These are phyloP conservation scores for Centropristis striata DNA, from an alignment of 2,113 vertebrate species.

Conservation along the genomic window DNA sequence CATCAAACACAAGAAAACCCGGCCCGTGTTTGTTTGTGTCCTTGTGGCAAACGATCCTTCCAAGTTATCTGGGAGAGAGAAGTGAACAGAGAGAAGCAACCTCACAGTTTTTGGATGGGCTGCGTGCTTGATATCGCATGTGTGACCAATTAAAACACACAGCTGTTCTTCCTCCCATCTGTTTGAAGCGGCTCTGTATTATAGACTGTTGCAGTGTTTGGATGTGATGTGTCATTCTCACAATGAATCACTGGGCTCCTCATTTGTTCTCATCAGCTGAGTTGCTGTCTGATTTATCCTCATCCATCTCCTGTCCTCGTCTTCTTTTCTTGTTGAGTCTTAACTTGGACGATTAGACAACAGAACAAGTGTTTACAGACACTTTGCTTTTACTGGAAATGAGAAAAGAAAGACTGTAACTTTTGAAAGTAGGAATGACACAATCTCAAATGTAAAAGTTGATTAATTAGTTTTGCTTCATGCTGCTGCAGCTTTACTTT, in stretches of 20 bases:
- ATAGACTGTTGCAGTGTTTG: slow-evolving; percentile 50
- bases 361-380: slow-evolving; percentile 3
- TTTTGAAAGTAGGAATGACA: neutral
- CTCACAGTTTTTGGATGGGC: slow-evolving; percentile 52
- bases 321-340: slow-evolving; percentile 17
- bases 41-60: slow-evolving; percentile 55
- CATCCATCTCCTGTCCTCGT: slow-evolving; percentile 52
- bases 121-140: slow-evolving; percentile 73
- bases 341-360: slow-evolving; percentile 39
- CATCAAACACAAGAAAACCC: slow-evolving; percentile 27
- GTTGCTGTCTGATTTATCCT: slow-evolving; percentile 61
- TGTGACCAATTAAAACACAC: slow-evolving; percentile 81
- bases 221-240: slow-evolving; percentile 63
- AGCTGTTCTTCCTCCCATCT: slow-evolving; percentile 74
- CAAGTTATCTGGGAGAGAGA: slow-evolving; percentile 47
- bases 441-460: neutral
- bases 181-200: slow-evolving; percentile 60
- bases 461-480: neutral
- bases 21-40: slow-evolving; percentile 57
- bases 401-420: neutral
- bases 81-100: slow-evolving; percentile 35
- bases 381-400: neutral
- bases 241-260: slow-evolving; percentile 55
- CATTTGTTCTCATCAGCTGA: slow-evolving; percentile 72
- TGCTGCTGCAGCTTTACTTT: neutral